Evolutionary conservation across 2,113 vertebrate species (phyloP).

Genomic region (Chaetodon trifascialis): DNA sequence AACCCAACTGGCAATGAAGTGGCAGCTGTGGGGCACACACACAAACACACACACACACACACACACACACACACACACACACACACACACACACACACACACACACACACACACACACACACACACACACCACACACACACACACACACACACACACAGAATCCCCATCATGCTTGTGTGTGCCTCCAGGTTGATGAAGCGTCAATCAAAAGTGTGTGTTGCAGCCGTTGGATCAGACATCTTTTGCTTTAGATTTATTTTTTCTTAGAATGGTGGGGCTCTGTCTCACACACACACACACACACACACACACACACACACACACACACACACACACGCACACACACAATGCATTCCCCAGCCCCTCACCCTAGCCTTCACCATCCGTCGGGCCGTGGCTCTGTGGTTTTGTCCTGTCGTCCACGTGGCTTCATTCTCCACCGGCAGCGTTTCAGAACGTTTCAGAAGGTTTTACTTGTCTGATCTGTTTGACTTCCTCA

Average conservation of each 20-base stretch:
- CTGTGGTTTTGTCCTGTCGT: too few relatives aligned
- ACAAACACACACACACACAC: constrained; percentile 32
- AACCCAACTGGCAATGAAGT: too few relatives aligned
- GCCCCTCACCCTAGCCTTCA: too few relatives aligned
- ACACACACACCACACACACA: constrained; percentile 39
- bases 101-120: constrained; percentile 12
- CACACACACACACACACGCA: constrained; percentile 9
- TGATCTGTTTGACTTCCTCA: too few relatives aligned
- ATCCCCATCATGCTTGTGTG: constrained; percentile 12
- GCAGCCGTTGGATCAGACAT: too few relatives aligned
- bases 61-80: constrained; percentile 36
- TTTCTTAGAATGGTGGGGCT: constrained; percentile 86
- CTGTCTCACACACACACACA: constrained; percentile 12
- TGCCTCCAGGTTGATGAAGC: constrained; percentile 40
- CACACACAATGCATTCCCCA: too few relatives aligned
- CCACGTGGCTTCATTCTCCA: too few relatives aligned
- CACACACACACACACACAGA: constrained; percentile 20
- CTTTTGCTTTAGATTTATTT: too few relatives aligned
- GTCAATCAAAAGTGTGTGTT: constrained; percentile 73
- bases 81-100: constrained; percentile 24
- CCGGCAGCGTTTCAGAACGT: too few relatives aligned
- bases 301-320: constrained; percentile 22
- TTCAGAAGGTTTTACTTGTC: too few relatives aligned
- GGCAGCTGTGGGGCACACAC: not conserved
- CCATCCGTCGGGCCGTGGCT: too few relatives aligned